These are phyloP conservation scores for Acleris sparsana DNA, from an alignment of 2,888 invertebrate species.

Conservation along the genomic window DNA sequence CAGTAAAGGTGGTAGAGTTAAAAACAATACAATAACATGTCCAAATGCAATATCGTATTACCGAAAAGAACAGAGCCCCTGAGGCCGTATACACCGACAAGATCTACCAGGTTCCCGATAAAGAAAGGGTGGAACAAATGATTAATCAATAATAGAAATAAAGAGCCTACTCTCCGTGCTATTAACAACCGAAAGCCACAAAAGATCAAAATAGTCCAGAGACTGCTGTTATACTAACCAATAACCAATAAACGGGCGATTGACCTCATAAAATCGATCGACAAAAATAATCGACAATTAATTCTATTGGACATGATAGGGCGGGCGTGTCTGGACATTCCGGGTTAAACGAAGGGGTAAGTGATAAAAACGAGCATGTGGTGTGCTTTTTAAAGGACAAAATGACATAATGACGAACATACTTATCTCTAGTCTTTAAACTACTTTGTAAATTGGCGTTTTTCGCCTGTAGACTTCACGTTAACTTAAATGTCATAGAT, in stretches of 20 bases:
- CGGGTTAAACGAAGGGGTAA: conserved; percentile 8
- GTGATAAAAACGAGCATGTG: conserved; percentile 10
- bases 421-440: too few relatives aligned
- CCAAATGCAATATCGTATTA: too few relatives aligned
- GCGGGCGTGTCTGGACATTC: conserved; percentile 12
- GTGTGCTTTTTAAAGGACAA: background rate
- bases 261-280: conserved; percentile 51
- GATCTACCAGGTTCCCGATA: too few relatives aligned
- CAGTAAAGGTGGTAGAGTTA: too few relatives aligned
- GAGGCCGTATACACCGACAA: too few relatives aligned
- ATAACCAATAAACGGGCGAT: conserved; percentile 43
- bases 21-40: too few relatives aligned
- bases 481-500: background rate
- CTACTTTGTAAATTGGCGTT: too few relatives aligned
- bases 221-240: conserved; percentile 23
- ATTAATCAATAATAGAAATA: too few relatives aligned
- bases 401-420: too few relatives aligned
- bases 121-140: too few relatives aligned
- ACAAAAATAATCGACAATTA: conserved; percentile 64
- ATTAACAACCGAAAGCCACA: background rate
- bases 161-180: background rate
- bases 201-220: conserved; percentile 19
- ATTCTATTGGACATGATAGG: conserved; percentile 59
- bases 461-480: background rate
- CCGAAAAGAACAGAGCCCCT: too few relatives aligned